phyloP scores from a whole-genome alignment of 2,113 vertebrate species.

The Bucco capensis region DNA sequence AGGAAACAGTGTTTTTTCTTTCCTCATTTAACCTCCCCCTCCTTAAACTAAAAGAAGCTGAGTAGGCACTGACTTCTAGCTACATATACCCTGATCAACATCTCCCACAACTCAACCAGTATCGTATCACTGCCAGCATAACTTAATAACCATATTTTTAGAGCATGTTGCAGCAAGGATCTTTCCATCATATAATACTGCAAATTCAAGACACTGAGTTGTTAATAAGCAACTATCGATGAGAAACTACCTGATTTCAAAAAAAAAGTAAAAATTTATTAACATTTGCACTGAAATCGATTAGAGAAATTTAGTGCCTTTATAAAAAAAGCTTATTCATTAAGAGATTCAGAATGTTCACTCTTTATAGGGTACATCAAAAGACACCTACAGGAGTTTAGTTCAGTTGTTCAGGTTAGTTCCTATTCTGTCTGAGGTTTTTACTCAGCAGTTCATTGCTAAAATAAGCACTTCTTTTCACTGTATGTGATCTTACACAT shows the following conservation, averaged over 20 bases:
- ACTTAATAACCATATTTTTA: not conserved
- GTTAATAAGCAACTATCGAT: not conserved
- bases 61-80: not conserved
- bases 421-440: not conserved
- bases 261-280: not conserved
- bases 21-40: not conserved
- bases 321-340: not conserved
- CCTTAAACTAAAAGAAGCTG: not conserved
- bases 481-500: not conserved
- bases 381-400: not conserved
- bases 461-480: not conserved
- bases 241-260: not conserved
- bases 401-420: not conserved
- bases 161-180: not conserved
- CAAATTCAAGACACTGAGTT: not conserved
- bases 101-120: not conserved
- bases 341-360: not conserved
- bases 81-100: not conserved
- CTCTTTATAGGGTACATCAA: not conserved
- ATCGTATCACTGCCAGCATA: not conserved
- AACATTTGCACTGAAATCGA: not conserved
- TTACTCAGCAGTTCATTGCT: not conserved
- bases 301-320: not conserved
- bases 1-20: not conserved
- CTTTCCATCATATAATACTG: not conserved